These are phyloP conservation scores for Pinctada fucata DNA, from an alignment of 2,888 invertebrate species.

Conservation along the genomic window DNA sequence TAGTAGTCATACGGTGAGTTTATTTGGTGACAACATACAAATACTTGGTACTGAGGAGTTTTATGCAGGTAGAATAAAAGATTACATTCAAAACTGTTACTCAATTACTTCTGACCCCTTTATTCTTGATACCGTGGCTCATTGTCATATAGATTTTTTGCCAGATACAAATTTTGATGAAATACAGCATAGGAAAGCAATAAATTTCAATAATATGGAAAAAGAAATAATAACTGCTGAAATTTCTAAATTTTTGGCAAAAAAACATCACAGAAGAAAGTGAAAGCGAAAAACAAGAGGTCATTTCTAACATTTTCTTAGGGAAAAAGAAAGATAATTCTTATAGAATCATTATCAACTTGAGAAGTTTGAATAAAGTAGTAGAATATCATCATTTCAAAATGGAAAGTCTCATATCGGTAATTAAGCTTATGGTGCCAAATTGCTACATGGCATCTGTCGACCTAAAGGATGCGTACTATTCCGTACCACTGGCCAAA, in stretches of 20 bases:
- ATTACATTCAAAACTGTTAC: conserved; percentile 9
- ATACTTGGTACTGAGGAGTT: neutral
- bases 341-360: conserved; percentile 38
- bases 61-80: conserved; percentile 24
- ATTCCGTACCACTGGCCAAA: conserved; percentile 37
- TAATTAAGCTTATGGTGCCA: conserved; percentile 30
- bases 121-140: conserved; percentile 15
- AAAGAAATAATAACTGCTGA: conserved; percentile 24
- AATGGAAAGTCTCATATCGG: conserved; percentile 39
- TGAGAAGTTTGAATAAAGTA: conserved; percentile 32
- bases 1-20: neutral
- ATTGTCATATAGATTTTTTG: conserved; percentile 19
- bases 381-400: conserved; percentile 41
- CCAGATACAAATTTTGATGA: neutral
- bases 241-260: conserved; percentile 37
- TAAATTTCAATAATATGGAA: conserved; percentile 18
- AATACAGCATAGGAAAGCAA: neutral
- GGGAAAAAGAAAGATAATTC: conserved; percentile 29
- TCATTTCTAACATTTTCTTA: conserved; percentile 33
- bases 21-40: neutral
- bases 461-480: conserved; percentile 46
- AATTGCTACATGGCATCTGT: conserved; percentile 34
- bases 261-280: conserved; percentile 37
- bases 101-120: conserved; percentile 5
- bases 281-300: conserved; percentile 21